Conservation (phyloP, 2,888 invertebrate species). For the Mesorhabditis belari region DNA sequence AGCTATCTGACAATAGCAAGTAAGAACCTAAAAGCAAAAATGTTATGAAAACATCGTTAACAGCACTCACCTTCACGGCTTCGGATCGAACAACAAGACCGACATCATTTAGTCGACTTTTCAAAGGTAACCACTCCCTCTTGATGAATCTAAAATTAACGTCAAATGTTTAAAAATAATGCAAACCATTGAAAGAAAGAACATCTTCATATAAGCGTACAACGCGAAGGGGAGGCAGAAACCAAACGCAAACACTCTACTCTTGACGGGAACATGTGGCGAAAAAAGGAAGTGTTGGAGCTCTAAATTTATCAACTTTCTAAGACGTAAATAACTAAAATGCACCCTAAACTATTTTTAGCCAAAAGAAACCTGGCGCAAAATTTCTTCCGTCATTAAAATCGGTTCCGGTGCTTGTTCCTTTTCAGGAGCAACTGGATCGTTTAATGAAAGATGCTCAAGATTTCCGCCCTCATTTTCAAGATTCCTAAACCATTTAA, state of each 20-base stretch:
- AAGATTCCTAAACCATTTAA: too few species aligned
- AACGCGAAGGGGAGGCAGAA: conserved; percentile 9
- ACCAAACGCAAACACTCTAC: not conserved
- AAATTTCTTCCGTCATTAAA: not conserved
- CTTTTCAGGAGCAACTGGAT: too few species aligned
- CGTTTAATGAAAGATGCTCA: too few species aligned
- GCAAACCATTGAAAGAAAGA: conserved; percentile 40
- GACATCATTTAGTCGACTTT: conserved; percentile 13
- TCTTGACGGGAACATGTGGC: not conserved
- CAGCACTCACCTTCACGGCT: conserved; percentile 12
- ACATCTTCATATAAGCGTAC: conserved; percentile 33
- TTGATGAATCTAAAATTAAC: conserved; percentile 21
- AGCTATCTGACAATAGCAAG: not conserved
- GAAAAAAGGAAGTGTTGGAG: too few species aligned
- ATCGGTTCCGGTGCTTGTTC: not conserved
- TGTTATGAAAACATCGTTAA: not conserved
- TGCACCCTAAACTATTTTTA: too few species aligned
- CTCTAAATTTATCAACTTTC: too few species aligned
- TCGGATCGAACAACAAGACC: conserved; percentile 11
- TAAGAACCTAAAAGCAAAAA: not conserved
- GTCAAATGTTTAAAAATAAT: not conserved
- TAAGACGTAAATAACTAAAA: too few species aligned
- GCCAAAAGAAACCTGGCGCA: too few species aligned
- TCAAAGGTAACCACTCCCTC: conserved; percentile 38
- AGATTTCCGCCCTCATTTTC: too few species aligned